Conservation (phyloP, 1,140 invertebrate genomes). For the Sinonovacula constricta region DNA sequence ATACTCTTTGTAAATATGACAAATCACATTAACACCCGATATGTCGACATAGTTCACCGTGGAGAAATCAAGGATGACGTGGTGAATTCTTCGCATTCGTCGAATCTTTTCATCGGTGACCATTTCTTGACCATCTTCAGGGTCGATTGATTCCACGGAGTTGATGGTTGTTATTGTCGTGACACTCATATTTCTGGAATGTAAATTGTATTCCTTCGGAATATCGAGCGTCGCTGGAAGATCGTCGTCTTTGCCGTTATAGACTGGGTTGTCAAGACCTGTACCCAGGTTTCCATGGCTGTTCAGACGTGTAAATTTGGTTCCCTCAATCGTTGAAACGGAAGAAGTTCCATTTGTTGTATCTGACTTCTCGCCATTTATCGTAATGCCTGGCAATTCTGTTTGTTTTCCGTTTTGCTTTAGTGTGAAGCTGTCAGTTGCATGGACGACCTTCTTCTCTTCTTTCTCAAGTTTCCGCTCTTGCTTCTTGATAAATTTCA, state of each 20-base stretch:
- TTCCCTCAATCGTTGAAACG: slow-evolving; percentile 4
- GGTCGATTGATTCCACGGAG: slow-evolving; percentile 67
- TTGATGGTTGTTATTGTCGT: slow-evolving; percentile 57
- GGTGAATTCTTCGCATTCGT: slow-evolving; percentile 68
- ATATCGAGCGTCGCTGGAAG: slow-evolving; percentile 10
- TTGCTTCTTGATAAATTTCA: slow-evolving; percentile 72
- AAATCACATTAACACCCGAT: slow-evolving; percentile 77
- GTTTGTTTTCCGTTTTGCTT: slow-evolving; percentile 25
- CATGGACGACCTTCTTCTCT: slow-evolving; percentile 43
- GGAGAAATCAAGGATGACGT: slow-evolving; percentile 77
- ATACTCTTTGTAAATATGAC: slow-evolving; percentile 72
- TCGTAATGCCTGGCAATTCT: slow-evolving; percentile 37
- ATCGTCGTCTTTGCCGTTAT: slow-evolving; percentile 11
- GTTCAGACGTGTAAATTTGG: slow-evolving; percentile 29
- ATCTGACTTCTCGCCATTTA: slow-evolving; percentile 9
- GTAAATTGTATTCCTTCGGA: slow-evolving; percentile 26
- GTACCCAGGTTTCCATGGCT: slow-evolving; percentile 33
- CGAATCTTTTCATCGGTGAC: slow-evolving; percentile 68
- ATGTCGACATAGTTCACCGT: slow-evolving; percentile 78
- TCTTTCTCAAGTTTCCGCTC: slow-evolving; percentile 53
- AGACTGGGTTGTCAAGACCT: slow-evolving; percentile 33
- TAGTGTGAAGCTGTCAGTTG: slow-evolving; percentile 14
- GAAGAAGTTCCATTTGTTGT: neutral
- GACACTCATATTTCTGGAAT: slow-evolving; percentile 45
- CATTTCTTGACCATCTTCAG: slow-evolving; percentile 67